phyloP scores from a whole-genome alignment of 2,888 invertebrate species.

The Xylota sylvarum region DNA sequence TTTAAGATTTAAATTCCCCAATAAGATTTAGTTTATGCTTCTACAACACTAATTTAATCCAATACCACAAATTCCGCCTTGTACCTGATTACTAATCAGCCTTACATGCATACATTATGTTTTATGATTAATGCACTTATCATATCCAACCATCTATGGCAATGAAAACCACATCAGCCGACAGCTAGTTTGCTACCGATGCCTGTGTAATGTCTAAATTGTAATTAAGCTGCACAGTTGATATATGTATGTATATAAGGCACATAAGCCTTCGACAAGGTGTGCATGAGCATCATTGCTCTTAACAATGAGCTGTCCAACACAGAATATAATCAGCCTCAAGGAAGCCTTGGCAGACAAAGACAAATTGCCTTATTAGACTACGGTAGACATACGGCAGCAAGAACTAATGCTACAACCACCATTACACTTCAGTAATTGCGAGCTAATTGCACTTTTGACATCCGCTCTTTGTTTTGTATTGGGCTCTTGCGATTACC shows the following conservation, averaged over 20 bases:
- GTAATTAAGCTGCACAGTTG: constrained; percentile 38
- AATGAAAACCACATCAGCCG: constrained; percentile 25
- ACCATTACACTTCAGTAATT: constrained; percentile 55
- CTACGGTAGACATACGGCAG: constrained; percentile 21
- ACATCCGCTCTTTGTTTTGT: constrained; percentile 39
- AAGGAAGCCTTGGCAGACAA: constrained; percentile 30
- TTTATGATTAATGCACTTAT: constrained; percentile 40
- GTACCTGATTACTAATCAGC: background rate
- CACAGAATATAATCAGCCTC: constrained; percentile 44
- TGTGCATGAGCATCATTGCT: constrained; percentile 15
- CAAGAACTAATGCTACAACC: constrained; percentile 18
- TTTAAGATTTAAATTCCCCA: background rate
- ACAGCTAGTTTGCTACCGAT: constrained; percentile 4
- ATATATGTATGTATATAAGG: background rate
- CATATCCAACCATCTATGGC: background rate
- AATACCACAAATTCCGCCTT: background rate
- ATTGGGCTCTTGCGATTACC: constrained; percentile 29
- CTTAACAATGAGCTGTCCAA: constrained; percentile 23
- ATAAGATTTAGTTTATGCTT: background rate
- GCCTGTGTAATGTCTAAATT: constrained; percentile 8
- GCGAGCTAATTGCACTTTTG: constrained; percentile 69
- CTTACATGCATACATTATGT: constrained; percentile 18
- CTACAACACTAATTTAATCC: background rate
- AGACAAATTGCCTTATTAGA: constrained; percentile 62
- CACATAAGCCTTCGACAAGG: constrained; percentile 12